Percentiles rank a stretch among this genome's conserved stretches.
Evolutionary conservation across 2,113 vertebrate species (phyloP).

Genomic region (Coptodon rendalli): DNA sequence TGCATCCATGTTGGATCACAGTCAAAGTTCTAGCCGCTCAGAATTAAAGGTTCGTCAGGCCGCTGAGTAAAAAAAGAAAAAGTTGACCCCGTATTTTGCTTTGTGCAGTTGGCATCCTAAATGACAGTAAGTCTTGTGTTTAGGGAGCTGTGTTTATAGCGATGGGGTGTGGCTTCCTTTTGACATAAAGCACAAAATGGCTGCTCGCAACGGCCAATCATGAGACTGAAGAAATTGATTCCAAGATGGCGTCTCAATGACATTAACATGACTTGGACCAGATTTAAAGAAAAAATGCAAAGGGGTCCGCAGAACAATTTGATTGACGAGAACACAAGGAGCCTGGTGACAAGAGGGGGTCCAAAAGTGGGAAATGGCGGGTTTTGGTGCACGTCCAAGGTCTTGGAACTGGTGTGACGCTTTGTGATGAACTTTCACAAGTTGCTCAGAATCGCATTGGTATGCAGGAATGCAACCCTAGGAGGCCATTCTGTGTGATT

Average conservation of each 20-base stretch:
- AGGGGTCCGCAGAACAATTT: neutral
- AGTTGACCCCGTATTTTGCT: neutral
- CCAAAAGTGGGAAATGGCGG: conserved; percentile 9
- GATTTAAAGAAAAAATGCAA: neutral
- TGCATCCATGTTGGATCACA: conserved; percentile 51
- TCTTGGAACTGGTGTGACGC: conserved; percentile 21
- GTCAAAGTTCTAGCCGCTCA: conserved; percentile 4
- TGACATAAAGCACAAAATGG: conserved; percentile 46
- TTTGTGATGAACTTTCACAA: conserved; percentile 34
- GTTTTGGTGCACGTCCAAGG: conserved; percentile 52
- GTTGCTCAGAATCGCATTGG: conserved; percentile 55
- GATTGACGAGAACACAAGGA: conserved; percentile 1
- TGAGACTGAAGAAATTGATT: neutral
- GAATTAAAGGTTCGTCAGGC: conserved; percentile 1
- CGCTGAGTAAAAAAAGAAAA: neutral
- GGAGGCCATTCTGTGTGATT: conserved; percentile 52
- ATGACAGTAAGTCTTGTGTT: neutral
- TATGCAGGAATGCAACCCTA: conserved; percentile 64
- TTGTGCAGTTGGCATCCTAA: neutral
- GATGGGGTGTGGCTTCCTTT: neutral
- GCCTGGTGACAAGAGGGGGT: neutral
- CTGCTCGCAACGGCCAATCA: neutral
- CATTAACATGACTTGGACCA: neutral
- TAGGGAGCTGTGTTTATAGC: neutral
- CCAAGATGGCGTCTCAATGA: conserved; percentile 31